A percentile compares a stretch with the other conserved stretches of the same genome.
phyloP scores from a whole-genome alignment of 1,140 invertebrate genomes.

The Macrobrachium nipponense region DNA sequence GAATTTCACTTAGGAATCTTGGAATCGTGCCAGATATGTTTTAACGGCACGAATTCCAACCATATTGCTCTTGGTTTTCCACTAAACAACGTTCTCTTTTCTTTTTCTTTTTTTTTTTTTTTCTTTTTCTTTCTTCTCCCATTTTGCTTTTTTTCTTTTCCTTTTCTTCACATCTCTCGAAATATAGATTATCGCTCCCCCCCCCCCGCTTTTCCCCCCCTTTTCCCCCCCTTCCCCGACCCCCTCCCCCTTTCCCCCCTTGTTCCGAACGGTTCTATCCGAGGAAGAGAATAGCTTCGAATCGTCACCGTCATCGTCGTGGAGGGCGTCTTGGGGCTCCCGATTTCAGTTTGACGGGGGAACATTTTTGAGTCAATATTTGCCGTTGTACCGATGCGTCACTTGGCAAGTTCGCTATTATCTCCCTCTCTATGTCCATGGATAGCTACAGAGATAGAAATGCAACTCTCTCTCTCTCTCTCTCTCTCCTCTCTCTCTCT shows the following conservation, averaged over 20 bases:
- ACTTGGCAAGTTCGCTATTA: neutral
- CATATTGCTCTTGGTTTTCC: conserved; percentile 46
- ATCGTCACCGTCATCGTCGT: too few species aligned
- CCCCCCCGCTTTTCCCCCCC: neutral
- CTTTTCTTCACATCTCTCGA: neutral
- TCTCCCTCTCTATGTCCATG: neutral
- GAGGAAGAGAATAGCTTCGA: too few species aligned
- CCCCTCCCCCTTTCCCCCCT: neutral
- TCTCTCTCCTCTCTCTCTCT: too few species aligned
- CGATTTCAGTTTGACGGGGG: conserved; percentile 49
- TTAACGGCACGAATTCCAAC: conserved; percentile 56
- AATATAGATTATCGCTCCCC: too few species aligned
- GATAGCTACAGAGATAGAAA: too few species aligned
- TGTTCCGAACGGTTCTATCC: neutral
- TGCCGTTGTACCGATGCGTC: conserved; percentile 42
- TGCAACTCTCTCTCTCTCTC: too few species aligned
- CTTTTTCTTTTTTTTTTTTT: conserved; percentile 1
- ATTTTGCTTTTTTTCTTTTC: neutral
- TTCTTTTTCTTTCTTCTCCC: neutral
- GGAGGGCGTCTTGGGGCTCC: neutral
- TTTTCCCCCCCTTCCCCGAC: neutral
- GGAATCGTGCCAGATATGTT: conserved; percentile 63
- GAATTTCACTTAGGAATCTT: conserved; percentile 63
- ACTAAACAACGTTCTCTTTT: conserved; percentile 48
- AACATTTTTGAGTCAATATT: conserved; percentile 52